Evolutionary conservation across 2,113 vertebrate species (phyloP), one percentile per base, ranked within the genome.

Genomic region (Rhynchopsitta pachyrhyncha): DNA sequence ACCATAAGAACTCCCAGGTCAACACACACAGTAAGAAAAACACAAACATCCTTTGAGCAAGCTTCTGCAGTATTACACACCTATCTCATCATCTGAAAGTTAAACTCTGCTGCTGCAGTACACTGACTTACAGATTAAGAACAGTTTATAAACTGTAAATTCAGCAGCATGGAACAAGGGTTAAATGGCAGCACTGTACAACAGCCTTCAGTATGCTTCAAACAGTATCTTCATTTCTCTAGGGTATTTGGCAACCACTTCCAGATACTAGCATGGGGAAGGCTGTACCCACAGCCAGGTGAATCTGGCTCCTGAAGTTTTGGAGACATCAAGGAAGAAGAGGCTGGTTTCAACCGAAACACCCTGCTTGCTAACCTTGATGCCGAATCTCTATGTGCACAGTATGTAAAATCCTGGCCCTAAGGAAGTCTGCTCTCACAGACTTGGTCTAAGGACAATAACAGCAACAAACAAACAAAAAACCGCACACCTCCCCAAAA

Each of bases 1-100:
- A 86, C 29, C 84, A 4, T 7, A 91, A 97, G 24, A 93, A 96
- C 52, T 92, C 59, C 84, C 71, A 89, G 59, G 75, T 97, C 75
- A 97, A 92, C 68, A 91, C 59, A 71, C 62, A 90, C 18, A 35
- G 49, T 13, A 76, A 78, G 60, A 82, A 71, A 74, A 88, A 79
- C 19, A 12, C 67, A 87, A 71, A 92, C 35, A 44, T 53, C 82
- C 62, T 93, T 50, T 46, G 41, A 91, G 57, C 39, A 86, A 92
- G 77, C 74, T 71, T 47, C 67, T 28, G 71, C 71, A 75, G 10
- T 57, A 75, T n/a, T 82, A 91, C 62, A 86, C 80, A 37, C 29
- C 86, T 84, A 33, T 75, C 44, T 69, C 49, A 92, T 59, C 29
- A 62, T 9, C 67, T 71, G 49, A 33, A 82, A 80, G 75, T 59